These are phyloP conservation scores for Monopterus albus DNA, from an alignment of 2,113 vertebrate genomes.

Conservation along the genomic window DNA sequence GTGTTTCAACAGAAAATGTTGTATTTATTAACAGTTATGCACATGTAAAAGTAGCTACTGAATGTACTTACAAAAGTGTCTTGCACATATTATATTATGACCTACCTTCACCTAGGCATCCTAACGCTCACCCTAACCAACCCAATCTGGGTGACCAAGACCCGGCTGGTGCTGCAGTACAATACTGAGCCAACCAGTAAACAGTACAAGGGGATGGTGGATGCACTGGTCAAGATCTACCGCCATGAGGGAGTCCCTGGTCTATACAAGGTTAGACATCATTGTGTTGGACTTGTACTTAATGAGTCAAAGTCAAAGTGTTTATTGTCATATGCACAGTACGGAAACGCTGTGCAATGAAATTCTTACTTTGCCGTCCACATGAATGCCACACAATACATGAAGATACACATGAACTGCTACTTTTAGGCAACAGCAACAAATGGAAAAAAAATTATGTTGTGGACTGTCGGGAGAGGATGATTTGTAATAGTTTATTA, in stretches of 20 bases:
- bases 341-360: too few relatives aligned
- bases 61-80: too few relatives aligned
- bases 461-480: neutral
- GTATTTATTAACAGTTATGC: neutral
- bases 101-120: conserved; percentile 81
- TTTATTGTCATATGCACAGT: too few relatives aligned
- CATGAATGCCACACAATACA: too few relatives aligned
- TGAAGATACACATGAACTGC: neutral
- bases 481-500: neutral
- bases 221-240: conserved; percentile 93
- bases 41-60: neutral
- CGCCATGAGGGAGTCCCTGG: conserved; percentile 90
- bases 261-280: conserved; percentile 90
- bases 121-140: conserved; percentile 96
- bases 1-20: too few relatives aligned
- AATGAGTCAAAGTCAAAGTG: too few relatives aligned
- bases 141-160: conserved; percentile 98
- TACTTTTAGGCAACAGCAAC: neutral
- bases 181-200: conserved; percentile 80
- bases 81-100: too few relatives aligned
- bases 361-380: too few relatives aligned
- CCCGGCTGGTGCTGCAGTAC: conserved; percentile 94
- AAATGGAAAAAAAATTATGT: neutral
- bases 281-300: neutral
- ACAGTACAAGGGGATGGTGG: conserved; percentile 91